Conservation (phyloP, 1,140 invertebrate species). For the Rhopalosiphum padi region DNA sequence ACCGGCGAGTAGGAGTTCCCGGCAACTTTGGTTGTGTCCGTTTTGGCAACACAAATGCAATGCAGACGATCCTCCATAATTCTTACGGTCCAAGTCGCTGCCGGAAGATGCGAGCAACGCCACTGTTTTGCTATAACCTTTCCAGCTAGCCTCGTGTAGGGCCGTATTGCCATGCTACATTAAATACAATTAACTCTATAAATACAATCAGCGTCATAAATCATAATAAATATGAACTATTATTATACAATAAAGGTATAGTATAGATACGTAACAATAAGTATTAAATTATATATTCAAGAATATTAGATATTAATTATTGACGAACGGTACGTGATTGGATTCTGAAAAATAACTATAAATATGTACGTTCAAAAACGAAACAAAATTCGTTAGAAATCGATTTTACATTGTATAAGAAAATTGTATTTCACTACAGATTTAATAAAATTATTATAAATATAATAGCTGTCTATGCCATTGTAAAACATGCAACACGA, state of each 20-base stretch:
- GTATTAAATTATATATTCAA: not conserved
- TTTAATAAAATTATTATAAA: not conserved
- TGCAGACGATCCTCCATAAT: constrained; percentile 89
- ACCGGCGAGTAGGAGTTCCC: constrained; percentile 85
- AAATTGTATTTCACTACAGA: too few species aligned
- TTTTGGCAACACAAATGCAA: constrained; percentile 94
- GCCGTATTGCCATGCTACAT: constrained; percentile 89
- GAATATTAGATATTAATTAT: not conserved
- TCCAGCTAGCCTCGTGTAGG: constrained; percentile 92
- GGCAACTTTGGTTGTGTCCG: constrained; percentile 93
- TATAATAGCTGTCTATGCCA: not conserved
- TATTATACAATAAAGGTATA: not conserved
- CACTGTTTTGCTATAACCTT: constrained; percentile 87
- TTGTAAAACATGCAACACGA: not conserved
- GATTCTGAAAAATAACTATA: not conserved
- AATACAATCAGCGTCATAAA: constrained; percentile 56
- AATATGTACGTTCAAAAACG: too few species aligned
- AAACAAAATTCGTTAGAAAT: too few species aligned
- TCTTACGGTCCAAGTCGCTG: constrained; percentile 77
- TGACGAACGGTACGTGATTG: not conserved
- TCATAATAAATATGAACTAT: not conserved
- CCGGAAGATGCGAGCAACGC: constrained; percentile 75
- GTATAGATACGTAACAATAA: not conserved
- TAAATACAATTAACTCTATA: constrained; percentile 55
- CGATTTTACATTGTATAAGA: too few species aligned